These are phyloP conservation scores for Chalcis sispes DNA, from an alignment of 2,888 invertebrate genomes.

Conservation along the genomic window DNA sequence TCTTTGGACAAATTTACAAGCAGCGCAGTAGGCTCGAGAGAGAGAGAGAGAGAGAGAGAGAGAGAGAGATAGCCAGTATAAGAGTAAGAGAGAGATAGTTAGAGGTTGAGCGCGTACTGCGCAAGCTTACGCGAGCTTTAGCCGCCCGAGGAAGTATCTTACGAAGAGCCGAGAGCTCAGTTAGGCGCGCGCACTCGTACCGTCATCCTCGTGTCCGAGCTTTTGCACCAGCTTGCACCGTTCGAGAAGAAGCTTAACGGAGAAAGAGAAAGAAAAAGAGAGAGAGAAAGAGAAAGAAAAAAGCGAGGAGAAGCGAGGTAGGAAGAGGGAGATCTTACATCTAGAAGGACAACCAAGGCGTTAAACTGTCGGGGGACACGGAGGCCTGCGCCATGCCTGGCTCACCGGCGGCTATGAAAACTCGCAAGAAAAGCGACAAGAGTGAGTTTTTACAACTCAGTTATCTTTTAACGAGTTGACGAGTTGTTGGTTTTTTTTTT, in stretches of 20 bases:
- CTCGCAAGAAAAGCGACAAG: constrained; percentile 54
- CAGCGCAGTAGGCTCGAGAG: background rate
- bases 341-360: background rate
- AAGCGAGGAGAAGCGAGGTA: background rate
- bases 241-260: background rate
- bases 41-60: too few relatives aligned
- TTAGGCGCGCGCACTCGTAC: constrained; percentile 29
- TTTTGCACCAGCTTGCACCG: background rate
- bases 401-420: constrained; percentile 51
- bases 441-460: too few relatives aligned
- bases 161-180: constrained; percentile 1
- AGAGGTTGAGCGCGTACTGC: too few relatives aligned
- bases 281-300: background rate
- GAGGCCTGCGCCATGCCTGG: constrained; percentile 51
- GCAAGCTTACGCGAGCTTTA: too few relatives aligned
- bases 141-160: too few relatives aligned
- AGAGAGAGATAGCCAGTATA: too few relatives aligned
- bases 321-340: background rate
- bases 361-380: constrained; percentile 41
- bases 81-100: too few relatives aligned
- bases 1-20: background rate
- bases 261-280: background rate
- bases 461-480: too few relatives aligned
- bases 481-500: too few relatives aligned
- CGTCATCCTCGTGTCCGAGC: background rate